Base-by-base conservation (phyloP, 2,888 invertebrate genomes). In the Odontocerum albicorne region DNA sequence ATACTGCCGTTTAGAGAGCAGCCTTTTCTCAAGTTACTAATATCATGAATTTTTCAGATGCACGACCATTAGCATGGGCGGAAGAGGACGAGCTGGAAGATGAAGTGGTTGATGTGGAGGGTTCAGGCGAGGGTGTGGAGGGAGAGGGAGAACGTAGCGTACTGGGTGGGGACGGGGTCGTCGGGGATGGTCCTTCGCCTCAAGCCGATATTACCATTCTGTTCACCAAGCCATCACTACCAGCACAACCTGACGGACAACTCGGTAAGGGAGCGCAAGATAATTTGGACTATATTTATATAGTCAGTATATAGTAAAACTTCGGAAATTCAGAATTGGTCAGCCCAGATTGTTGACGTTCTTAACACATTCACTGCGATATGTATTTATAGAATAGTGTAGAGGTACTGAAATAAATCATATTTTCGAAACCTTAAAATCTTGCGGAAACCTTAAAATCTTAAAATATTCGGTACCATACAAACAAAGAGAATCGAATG, bases 141-240 rank as follows among this genome's bases (percentile, higher is more conserved):
- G 83, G 80, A 45, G 86, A 86, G 66, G 81, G 80, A 67, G 79
- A 75, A 65, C 80, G 82, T 62, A 79, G 80, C 17, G 85, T 85
- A 21, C 83, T 82, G 43, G 80, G 79, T 33, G 77, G 82, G 1
- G 84, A 83, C 43, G 87, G 86, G 21, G 85, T 85, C 62, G 82
- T 82, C 63, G 81, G 83, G 59, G 80, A 81, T 2, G 85, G 83
- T 61, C 86, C 92, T 2, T 96, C 96, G 0, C 90, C 92, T 39
- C 90, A 96, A 77, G 92, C 93, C 2, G 94, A 96, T 65, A 92
- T 96, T 0, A 88, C 86, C 12, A 84, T 98, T 66, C 77, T 96
- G 56, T 99, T 99, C 72, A 90, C 86, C 1, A 89, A 87, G 70
- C 94, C 93, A 2, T 72, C 82, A 21, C 72, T 82, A 27, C 80